Base-by-base conservation (phyloP, 1,140 invertebrate species). In the Tetramorium alpestre region DNA sequence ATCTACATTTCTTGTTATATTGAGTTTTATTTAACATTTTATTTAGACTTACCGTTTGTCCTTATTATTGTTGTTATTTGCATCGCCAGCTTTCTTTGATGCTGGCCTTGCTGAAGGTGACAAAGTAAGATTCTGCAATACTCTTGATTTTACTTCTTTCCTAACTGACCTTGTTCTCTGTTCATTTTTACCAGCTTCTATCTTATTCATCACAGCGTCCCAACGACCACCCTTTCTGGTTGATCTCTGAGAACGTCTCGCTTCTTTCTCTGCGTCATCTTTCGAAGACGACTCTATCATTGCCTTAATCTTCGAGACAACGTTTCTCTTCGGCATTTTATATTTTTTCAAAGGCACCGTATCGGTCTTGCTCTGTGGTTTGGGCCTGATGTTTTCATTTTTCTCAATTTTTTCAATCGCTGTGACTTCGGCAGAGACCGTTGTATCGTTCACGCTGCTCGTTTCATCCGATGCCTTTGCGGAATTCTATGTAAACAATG, bases 121-220 rank as follows among this genome's bases (percentile, higher is more conserved):
- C 22, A 89, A 93, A 13, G 90, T 89, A 28, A 95, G 77, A 62
- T 89, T 93, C 47, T 95, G 94, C 18, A 96, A 94, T 41, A 98
- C 97, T 94, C 97, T 97, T 3, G 97, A 97, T 93, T 98, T 98
- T 38, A 98, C 97, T 93, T 98, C 97, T 93, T 97, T 98, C 69
- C 97, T 96, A 11, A 96, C 93, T 0, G 94, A 96, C 89, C 97
- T 97, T n/a, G 95, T 96, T 92, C 97, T 97, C 85, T 97, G 96
- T 89, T 97, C 97, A 28, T 95, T 96, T 91, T 97, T 97, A 51
- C 96, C 96, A 89, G 97, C 97, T 33, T 97, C 96, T 72, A 97
- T 97, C 94, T 98, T 98, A 94, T 97, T 97, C 96, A 98, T 97
- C 56, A 98, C 97, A 62, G 97, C 97, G 91, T 98, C 97, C 96